These are phyloP conservation scores for Plectrocnemia conspersa DNA, from an alignment of 1,140 invertebrate species.

Conservation along the genomic window DNA sequence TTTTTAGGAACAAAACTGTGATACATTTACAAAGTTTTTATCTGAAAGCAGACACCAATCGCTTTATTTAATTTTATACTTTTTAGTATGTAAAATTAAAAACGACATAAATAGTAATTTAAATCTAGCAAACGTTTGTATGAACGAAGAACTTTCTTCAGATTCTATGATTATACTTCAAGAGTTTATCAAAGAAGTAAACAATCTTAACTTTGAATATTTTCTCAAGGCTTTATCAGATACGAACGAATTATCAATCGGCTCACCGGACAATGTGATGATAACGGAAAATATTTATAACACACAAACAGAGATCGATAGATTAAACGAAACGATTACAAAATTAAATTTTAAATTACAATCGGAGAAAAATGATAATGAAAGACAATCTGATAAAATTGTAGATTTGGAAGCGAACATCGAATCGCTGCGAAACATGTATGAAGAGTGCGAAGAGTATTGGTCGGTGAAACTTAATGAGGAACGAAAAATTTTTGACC, in stretches of 20 bases:
- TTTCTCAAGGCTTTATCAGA: no score
- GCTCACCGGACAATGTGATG: no score
- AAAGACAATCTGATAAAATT: constrained; percentile 53
- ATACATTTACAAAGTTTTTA: not conserved
- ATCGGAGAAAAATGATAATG: constrained; percentile 49
- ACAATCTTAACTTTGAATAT: no score
- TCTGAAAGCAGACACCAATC: not conserved
- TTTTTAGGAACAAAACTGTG: constrained; percentile 10
- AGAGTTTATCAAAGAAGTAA: no score
- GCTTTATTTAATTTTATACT: constrained; percentile 12
- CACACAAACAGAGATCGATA: no score
- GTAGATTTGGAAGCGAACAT: constrained; percentile 66
- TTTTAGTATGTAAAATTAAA: constrained; percentile 14
- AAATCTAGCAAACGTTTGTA: no score
- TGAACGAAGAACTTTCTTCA: no score
- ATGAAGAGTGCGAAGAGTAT: constrained; percentile 81
- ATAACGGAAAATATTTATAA: no score
- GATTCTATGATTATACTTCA: no score
- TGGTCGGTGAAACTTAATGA: constrained; percentile 74
- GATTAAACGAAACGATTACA: constrained; percentile 9
- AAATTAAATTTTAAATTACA: no score
- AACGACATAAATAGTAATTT: no score
- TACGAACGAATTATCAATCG: no score
- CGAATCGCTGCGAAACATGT: constrained; percentile 68
- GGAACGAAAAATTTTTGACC: constrained; percentile 67